Conservation (phyloP, 2,113 vertebrate species). For the Passer montanus region DNA sequence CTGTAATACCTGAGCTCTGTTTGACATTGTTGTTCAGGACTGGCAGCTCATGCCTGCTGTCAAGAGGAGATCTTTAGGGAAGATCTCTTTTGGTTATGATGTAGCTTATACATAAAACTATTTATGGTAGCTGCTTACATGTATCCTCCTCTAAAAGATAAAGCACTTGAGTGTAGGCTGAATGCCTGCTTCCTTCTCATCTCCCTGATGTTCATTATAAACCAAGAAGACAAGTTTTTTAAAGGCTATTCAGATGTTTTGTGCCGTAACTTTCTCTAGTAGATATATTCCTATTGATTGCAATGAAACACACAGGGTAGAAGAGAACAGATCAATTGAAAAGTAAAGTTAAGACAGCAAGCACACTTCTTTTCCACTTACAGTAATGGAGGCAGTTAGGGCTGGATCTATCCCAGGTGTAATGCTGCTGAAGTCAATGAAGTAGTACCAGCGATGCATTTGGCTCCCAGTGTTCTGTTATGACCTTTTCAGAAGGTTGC, state of each 20-base stretch:
- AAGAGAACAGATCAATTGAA: conserved; percentile 42
- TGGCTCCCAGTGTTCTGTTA: conserved; percentile 48
- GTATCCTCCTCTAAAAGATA: background rate
- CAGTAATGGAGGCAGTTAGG: conserved; percentile 45
- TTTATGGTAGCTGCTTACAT: background rate
- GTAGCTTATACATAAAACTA: conserved; percentile 20
- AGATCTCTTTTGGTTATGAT: conserved; percentile 1
- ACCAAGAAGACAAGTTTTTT: conserved; percentile 13
- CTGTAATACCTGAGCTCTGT: background rate
- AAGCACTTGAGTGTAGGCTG: background rate
- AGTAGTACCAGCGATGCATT: conserved; percentile 41
- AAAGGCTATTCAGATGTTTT: conserved; percentile 53
- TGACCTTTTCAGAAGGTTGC: conserved; percentile 69
- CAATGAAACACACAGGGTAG: conserved; percentile 19
- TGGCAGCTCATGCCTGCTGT: background rate
- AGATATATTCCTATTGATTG: conserved; percentile 61
- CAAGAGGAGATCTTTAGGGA: background rate
- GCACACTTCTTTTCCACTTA: conserved; percentile 56
- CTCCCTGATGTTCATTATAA: conserved; percentile 51
- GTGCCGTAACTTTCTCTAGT: conserved; percentile 51
- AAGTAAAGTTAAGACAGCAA: conserved; percentile 66
- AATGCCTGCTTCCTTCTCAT: conserved; percentile 13
- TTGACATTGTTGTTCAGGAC: background rate
- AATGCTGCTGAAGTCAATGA: conserved; percentile 51
- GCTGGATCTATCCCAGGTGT: conserved; percentile 52